Base-by-base conservation (phyloP, 2,888 invertebrate genomes). In the Augochlorella aurata region DNA sequence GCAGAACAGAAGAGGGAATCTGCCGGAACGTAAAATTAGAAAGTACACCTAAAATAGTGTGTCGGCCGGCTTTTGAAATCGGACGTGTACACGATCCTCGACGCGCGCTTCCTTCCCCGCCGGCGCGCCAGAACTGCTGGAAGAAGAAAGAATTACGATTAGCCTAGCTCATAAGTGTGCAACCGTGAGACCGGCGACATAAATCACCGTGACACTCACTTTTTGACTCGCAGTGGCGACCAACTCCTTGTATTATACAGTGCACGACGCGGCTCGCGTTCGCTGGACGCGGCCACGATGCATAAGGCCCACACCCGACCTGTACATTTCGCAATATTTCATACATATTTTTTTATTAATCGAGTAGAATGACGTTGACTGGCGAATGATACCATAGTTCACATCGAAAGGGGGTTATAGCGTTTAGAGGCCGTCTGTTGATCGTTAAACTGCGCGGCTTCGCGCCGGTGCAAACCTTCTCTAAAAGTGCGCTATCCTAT, bases 1-100 rank as follows among this genome's bases (percentile, higher is more conserved):
- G 67, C 24, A 21, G 81, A 65, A 58, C 58, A 52, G 69, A 54
- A 63, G 69, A 49, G 68, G 61, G 77, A 50, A 82, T 82, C 74
- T 65, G 75, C 44, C 75, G 49, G 70, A 79, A 80, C 49, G 66
- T 86, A 86, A 85, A 88, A 79, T 88, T 87, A 86, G 86, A 86
- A 83, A 81, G 84, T 77, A 79, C 65, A 88, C 67, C 80, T 75
- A 81, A 84, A 85, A 86, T 83, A 86, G 72, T 50, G 77, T 50
- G 73, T 73, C 82, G 77, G 77, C 75, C 77, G 74, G 65, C 79
- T 81, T 81, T 84, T 77, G 77, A 81, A 82, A 73, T 68, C 77
- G 74, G 45, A 84, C 73, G 63, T 21, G 61, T 47, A 49, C 77
- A 54, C 79, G 81, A 76, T 81, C 68, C 74, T 73, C 65, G 75